Evolutionary conservation across 2,888 invertebrate genomes (phyloP).

Genomic region (Pachydiplax longipennis): DNA sequence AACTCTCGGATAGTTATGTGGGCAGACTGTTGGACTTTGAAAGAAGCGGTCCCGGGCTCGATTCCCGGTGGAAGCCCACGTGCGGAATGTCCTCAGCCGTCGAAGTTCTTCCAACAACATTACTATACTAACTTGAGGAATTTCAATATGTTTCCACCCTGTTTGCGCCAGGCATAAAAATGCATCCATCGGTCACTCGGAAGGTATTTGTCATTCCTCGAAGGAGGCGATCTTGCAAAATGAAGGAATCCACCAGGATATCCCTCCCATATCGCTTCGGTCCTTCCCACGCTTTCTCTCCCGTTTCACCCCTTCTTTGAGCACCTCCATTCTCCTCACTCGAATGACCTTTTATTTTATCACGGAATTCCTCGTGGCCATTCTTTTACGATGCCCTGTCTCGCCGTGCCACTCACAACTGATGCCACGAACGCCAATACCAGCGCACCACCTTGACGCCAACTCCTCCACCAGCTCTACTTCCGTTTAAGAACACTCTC

Average conservation of each 20-base stretch:
- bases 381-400: not conserved
- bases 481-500: not conserved
- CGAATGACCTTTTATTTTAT: not conserved
- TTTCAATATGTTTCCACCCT: no score
- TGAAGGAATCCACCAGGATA: not conserved
- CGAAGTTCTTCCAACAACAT: no score
- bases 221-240: no score
- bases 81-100: no score
- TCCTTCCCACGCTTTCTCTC: not conserved
- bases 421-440: not conserved
- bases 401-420: not conserved
- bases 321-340: not conserved
- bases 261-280: not conserved
- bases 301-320: not conserved
- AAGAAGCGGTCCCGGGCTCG: no score
- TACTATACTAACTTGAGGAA: no score
- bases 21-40: no score
- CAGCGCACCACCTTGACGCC: not conserved
- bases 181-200: no score
- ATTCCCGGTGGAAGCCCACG: no score
- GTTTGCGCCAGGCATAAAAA: no score
- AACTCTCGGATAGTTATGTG: no score
- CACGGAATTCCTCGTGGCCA: not conserved
- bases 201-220: no score
- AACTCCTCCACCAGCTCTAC: not conserved